Base-by-base conservation (phyloP, 1,140 invertebrate genomes). In the Hyles euphorbiae region DNA sequence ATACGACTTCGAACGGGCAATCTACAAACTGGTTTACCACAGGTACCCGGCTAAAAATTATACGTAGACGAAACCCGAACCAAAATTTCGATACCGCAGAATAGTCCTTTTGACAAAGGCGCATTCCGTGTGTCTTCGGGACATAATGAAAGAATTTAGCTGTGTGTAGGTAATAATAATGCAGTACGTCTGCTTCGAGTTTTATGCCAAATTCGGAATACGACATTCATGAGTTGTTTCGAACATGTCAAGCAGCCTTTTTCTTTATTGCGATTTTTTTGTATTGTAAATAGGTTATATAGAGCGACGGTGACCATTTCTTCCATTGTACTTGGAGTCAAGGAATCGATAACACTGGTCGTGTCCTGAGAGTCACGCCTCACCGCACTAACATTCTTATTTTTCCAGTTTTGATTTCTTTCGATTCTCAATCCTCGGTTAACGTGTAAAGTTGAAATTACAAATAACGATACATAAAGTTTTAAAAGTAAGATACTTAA, bases 41-140 rank as follows among this genome's bases (percentile, higher is more conserved):
- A 85, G 80, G 82, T 81, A 81, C 67, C 64, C 76, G 71, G 63
- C 71, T 70, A 74, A 80, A 83, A 83, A 74, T 85, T 77, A 78
- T 81, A 76, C 71, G 76, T 83, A 81, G 78, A 83, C 74, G 74
- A 79, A 74, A 73, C 69, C 63, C 63, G 54, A 63, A 65, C 60
- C 61, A 51, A 55, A 74, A 73, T 72, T 77, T 78, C 68, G 73
- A 74, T 61, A 72, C 64, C 63, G 60, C 45, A 63, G 55, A 52
- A 62, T 62, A 58, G 65, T 67, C 68, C 70, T 72, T 22, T 74
- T 74, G 72, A 76, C 70, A 74, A 75, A 75, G 70, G 58, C 72
- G 65, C 77, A 81, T 85, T 83, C 77, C 78, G 68, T 70, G 65
- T 60, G 63, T 65, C 65, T 70, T 64, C 49, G 57, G 62, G 62